Conservation (phyloP, 1,140 invertebrate genomes). For the Atta texana region DNA sequence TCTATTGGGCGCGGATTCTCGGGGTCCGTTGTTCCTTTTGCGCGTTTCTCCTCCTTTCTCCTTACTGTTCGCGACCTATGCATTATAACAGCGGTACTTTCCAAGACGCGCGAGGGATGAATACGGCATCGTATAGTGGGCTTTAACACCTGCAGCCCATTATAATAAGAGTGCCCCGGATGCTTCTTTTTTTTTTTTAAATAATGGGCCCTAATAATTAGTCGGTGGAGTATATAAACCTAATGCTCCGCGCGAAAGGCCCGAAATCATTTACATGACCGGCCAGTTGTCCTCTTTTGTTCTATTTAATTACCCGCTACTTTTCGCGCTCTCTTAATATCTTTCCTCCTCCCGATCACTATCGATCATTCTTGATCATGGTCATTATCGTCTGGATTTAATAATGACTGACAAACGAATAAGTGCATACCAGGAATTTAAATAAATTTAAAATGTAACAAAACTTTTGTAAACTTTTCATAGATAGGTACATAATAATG, state of each 20-base stretch:
- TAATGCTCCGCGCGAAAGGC: constrained; percentile 67
- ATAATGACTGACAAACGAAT: constrained; percentile 1
- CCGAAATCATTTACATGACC: constrained; percentile 76
- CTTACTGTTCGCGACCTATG: constrained; percentile 65
- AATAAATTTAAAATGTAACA: constrained; percentile 20
- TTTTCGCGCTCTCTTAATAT: constrained; percentile 52
- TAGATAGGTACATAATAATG: not conserved
- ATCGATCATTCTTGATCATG: constrained; percentile 49
- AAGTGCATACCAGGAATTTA: not conserved
- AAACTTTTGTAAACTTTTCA: not conserved
- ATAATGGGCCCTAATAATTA: constrained; percentile 81
- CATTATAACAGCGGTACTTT: constrained; percentile 78
- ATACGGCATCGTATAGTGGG: constrained; percentile 74
- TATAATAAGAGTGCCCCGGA: constrained; percentile 74
- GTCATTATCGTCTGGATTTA: constrained; percentile 37
- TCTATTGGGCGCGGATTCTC: constrained; percentile 69
- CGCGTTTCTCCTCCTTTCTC: constrained; percentile 34
- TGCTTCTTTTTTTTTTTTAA: constrained; percentile 70
- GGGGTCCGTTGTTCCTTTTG: constrained; percentile 66
- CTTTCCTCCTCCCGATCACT: constrained; percentile 16
- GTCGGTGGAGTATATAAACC: constrained; percentile 72
- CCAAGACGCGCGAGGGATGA: constrained; percentile 73
- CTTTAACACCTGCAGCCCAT: constrained; percentile 78
- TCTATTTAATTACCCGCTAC: constrained; percentile 73
- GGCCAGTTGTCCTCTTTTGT: constrained; percentile 70